Evolutionary conservation across 2,797 vertebrate genomes (phyloP), one percentile per base, ranked within the genome.

Genomic region (Podarcis lilfordi): DNA sequence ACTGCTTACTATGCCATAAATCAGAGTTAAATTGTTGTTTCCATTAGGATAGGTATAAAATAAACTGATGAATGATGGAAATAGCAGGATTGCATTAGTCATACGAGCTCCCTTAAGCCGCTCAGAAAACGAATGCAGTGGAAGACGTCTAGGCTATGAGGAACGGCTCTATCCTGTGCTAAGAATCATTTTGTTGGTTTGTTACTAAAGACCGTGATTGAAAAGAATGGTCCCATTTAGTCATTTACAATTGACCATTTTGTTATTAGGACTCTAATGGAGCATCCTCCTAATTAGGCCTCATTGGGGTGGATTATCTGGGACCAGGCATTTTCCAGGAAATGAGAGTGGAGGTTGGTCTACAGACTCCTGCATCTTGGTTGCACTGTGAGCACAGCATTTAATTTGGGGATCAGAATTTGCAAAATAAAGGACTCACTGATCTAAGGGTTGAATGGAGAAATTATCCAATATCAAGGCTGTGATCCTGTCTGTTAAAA

Each of bases 191-290:
- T 35, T 5, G 5, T 91, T 92, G 72, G 55, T 91, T n/a, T 91
- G 83, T 84, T 43, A 91, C 0, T 0, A 86, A 93, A 77, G 32
- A 89, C 59, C 90, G 37, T 81, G 89, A 87, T 80, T 89, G 61
- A 93, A 96, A 95, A 92, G 89, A 94, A 92, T 91, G 66, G 92
- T 74, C 86, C 94, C 90, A 88, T 89, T 85, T 92, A 84, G 89
- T 80, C 43, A 90, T 89, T 92, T 95, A 92, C 92, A 90, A 89
- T 68, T 59, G 90, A 32, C 80, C 74, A 59, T 94, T 94, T 89
- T 93, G 91, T 90, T 92, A 75, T 89, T 92, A 86, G 77, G 71
- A 84, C 64, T 93, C 76, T 89, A 93, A 96, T 0, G 19, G 91
- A 43, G 79, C 81, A 43, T 92, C 95, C 86, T 89, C 68, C 68